A percentile compares a stretch with the other conserved stretches of the same genome.
Conservation (phyloP, 2,797 vertebrate species). For the Amphiprion clarkii region DNA sequence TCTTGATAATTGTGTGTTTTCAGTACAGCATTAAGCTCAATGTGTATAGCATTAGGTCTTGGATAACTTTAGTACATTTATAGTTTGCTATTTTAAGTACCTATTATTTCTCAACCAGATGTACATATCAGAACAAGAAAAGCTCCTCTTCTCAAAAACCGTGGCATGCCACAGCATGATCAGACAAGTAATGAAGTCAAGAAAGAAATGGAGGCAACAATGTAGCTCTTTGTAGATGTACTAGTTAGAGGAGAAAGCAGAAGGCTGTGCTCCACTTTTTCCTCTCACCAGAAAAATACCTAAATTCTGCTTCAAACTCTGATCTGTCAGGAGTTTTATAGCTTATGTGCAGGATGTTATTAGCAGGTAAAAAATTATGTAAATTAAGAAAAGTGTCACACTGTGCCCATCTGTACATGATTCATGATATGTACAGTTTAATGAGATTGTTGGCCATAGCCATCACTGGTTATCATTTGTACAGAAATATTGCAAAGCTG, state of each 20-base stretch:
- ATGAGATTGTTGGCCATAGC: neutral
- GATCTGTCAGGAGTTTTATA: neutral
- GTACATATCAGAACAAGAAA: neutral
- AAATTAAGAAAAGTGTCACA: neutral
- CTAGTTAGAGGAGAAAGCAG: neutral
- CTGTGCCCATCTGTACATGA: neutral
- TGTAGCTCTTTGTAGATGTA: neutral
- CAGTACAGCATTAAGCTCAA: neutral
- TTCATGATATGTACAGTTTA: neutral
- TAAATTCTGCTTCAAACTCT: constrained; percentile 1
- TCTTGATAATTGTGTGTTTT: constrained; percentile 1
- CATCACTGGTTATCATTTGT: constrained; percentile 31
- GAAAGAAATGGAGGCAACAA: neutral
- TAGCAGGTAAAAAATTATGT: neutral
- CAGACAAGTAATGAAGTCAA: neutral
- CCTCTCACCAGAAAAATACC: constrained; percentile 3
- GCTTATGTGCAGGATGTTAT: neutral
- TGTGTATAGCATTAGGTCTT: neutral
- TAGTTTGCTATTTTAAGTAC: neutral
- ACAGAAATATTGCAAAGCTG: constrained; percentile 53
- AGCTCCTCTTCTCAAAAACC: neutral
- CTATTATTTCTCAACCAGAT: constrained; percentile 6
- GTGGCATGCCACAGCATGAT: constrained; percentile 2
- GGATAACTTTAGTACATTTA: neutral
- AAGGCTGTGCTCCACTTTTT: neutral